Conservation (phyloP, 2,113 vertebrate genomes). For the Nothobranchius furzeri region DNA sequence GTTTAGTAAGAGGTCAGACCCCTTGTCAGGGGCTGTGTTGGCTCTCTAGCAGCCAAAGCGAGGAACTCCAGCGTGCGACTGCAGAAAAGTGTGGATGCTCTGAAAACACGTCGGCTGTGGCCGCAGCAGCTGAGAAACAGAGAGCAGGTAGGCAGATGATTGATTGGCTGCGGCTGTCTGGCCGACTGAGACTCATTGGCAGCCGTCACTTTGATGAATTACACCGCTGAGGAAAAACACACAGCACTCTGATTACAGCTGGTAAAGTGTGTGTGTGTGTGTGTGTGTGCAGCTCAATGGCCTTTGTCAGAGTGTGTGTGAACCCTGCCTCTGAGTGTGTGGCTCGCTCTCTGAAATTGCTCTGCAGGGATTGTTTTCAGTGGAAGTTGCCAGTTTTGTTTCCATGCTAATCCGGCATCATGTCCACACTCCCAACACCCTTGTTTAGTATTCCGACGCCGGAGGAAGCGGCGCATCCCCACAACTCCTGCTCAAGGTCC, state of each 20-base stretch:
- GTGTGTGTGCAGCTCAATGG: background rate
- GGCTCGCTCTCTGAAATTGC: slow-evolving; percentile 8
- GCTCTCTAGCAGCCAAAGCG: too few species aligned
- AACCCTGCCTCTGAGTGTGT: slow-evolving; percentile 5
- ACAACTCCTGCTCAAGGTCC: slow-evolving; percentile 55
- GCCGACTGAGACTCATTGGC: slow-evolving; percentile 70
- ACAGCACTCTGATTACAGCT: slow-evolving; percentile 69
- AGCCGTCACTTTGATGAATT: slow-evolving; percentile 75
- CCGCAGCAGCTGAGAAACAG: slow-evolving; percentile 44
- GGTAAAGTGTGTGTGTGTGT: slow-evolving; percentile 21
- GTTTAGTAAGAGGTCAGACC: too few species aligned
- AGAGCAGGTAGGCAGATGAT: slow-evolving; percentile 69
- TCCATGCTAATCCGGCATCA: slow-evolving; percentile 42
- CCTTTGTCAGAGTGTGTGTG: background rate
- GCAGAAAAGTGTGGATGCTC: background rate
- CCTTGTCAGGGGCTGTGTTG: too few species aligned
- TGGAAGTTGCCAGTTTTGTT: slow-evolving; percentile 28
- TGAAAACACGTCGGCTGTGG: slow-evolving; percentile 13
- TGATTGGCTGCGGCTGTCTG: slow-evolving; percentile 65
- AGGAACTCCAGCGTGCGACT: background rate
- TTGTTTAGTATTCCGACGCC: slow-evolving; percentile 46
- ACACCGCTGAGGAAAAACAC: slow-evolving; percentile 64
- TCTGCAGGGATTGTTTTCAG: slow-evolving; percentile 27
- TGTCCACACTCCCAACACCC: slow-evolving; percentile 15
- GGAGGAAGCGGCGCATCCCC: slow-evolving; percentile 25